These are phyloP conservation scores for Brenthis daphne DNA, from an alignment of 2,888 invertebrate species.

Conservation along the genomic window DNA sequence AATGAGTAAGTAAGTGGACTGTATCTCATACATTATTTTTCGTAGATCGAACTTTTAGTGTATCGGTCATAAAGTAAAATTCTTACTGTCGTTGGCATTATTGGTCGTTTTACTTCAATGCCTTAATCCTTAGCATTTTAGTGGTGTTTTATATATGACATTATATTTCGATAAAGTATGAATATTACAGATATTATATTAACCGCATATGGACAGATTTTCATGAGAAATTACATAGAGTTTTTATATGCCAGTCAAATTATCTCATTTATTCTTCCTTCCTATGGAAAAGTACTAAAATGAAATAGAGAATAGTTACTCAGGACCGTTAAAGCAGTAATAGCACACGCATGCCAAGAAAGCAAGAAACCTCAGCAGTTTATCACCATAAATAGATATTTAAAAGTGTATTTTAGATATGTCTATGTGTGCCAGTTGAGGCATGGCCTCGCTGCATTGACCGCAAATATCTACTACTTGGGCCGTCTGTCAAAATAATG, in stretches of 20 bases:
- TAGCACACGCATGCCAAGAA: slow-evolving; percentile 52
- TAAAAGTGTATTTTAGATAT: slow-evolving; percentile 72
- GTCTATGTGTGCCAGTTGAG: slow-evolving; percentile 39
- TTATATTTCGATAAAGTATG: not conserved
- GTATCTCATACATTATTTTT: slow-evolving; percentile 63
- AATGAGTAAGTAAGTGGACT: slow-evolving; percentile 80
- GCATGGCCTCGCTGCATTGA: slow-evolving; percentile 64
- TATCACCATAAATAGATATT: slow-evolving; percentile 64
- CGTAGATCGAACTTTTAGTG: slow-evolving; percentile 53
- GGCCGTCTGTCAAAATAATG: slow-evolving; percentile 80
- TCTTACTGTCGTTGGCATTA: slow-evolving; percentile 4
- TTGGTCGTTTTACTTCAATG: slow-evolving; percentile 7
- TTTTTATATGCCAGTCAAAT: slow-evolving; percentile 8
- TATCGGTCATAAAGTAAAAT: slow-evolving; percentile 52
- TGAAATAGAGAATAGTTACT: slow-evolving; percentile 20
- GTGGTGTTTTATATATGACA: not conserved
- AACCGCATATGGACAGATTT: not conserved
- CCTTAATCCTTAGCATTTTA: slow-evolving; percentile 5
- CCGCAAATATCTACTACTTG: slow-evolving; percentile 71
- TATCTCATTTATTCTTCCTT: slow-evolving; percentile 7
- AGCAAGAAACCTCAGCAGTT: slow-evolving; percentile 60
- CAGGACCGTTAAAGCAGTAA: slow-evolving; percentile 30
- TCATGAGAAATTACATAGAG: not conserved
- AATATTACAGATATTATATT: slow-evolving; percentile 1
- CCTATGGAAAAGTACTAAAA: slow-evolving; percentile 26